A percentile compares a stretch with the other conserved stretches of the same genome.
phyloP scores from a whole-genome alignment of 2,888 invertebrate genomes.

The Bursaphelenchus okinawaensis region DNA sequence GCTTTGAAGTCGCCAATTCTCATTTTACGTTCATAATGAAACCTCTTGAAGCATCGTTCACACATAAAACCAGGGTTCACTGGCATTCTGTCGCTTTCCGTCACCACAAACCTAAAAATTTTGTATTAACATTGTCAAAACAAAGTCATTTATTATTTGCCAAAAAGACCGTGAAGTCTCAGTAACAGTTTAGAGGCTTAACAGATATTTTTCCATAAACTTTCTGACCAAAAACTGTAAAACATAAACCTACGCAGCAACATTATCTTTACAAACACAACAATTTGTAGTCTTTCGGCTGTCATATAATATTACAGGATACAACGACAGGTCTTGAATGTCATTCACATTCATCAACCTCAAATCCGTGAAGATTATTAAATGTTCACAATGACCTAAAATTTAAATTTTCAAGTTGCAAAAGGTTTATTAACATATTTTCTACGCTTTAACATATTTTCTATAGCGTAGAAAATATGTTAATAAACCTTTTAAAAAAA shows the following conservation, averaged over 20 bases:
- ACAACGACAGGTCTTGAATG: slow-evolving; percentile 32
- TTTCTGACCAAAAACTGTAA: not conserved
- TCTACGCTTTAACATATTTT: too few relatives aligned
- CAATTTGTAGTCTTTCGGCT: slow-evolving; percentile 32
- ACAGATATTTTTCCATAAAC: too few relatives aligned
- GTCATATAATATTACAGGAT: slow-evolving; percentile 44
- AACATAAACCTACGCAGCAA: slow-evolving; percentile 37
- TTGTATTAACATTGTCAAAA: not conserved
- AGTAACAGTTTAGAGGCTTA: too few relatives aligned
- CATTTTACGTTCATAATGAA: slow-evolving; percentile 32
- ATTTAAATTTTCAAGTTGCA: too few relatives aligned
- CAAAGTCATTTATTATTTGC: not conserved
- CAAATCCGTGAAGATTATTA: slow-evolving; percentile 46
- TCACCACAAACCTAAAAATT: slow-evolving; percentile 46
- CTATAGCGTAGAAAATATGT: too few relatives aligned
- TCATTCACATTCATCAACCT: slow-evolving; percentile 43
- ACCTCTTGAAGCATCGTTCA: slow-evolving; percentile 40
- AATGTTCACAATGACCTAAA: slow-evolving; percentile 13
- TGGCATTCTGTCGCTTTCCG: slow-evolving; percentile 48
- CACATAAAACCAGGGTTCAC: slow-evolving; percentile 45
- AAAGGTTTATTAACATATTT: too few relatives aligned
- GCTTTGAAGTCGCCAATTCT: slow-evolving; percentile 30
- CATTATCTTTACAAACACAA: slow-evolving; percentile 35
- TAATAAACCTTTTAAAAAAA: too few relatives aligned
- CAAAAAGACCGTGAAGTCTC: not conserved